These are phyloP conservation scores for Rana temporaria DNA, from an alignment of 2,113 vertebrate species.

Conservation along the genomic window DNA sequence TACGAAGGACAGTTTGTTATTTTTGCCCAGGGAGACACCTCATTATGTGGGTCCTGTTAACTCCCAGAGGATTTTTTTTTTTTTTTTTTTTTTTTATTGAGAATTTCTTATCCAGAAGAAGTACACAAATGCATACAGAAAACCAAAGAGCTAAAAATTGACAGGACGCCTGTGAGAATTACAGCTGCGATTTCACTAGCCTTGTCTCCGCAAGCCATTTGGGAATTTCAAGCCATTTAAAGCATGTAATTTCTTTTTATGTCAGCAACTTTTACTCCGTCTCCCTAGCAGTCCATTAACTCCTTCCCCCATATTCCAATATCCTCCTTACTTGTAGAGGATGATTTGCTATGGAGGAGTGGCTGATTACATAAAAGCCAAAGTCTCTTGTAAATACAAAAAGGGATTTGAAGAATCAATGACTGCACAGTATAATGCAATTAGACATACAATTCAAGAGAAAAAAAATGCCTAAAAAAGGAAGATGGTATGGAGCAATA, in stretches of 20 bases:
- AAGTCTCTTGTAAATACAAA: background rate
- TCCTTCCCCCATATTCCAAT: background rate
- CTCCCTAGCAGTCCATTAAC: slow-evolving; percentile 40
- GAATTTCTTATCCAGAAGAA: background rate
- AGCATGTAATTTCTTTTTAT: background rate
- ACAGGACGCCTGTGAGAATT: slow-evolving; percentile 17
- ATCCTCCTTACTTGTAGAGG: background rate
- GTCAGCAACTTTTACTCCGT: slow-evolving; percentile 24
- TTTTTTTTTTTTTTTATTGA: too few species aligned
- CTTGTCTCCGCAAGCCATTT: slow-evolving; percentile 5
- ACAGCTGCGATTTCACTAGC: slow-evolving; percentile 21
- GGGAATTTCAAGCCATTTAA: slow-evolving; percentile 26
- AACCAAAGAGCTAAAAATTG: slow-evolving; percentile 26
- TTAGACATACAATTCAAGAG: background rate
- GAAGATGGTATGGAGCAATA: background rate
- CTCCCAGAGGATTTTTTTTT: too few species aligned
- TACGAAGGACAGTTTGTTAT: too few species aligned
- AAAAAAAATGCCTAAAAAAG: background rate
- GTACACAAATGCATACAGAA: background rate
- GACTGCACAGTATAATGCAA: background rate
- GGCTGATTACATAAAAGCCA: background rate
- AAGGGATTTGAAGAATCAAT: background rate
- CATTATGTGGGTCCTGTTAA: too few species aligned
- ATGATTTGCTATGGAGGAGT: background rate
- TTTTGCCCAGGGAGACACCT: too few species aligned